Conservation (phyloP, 1,140 invertebrate genomes). For the Caenorhabditis briggsae region DNA sequence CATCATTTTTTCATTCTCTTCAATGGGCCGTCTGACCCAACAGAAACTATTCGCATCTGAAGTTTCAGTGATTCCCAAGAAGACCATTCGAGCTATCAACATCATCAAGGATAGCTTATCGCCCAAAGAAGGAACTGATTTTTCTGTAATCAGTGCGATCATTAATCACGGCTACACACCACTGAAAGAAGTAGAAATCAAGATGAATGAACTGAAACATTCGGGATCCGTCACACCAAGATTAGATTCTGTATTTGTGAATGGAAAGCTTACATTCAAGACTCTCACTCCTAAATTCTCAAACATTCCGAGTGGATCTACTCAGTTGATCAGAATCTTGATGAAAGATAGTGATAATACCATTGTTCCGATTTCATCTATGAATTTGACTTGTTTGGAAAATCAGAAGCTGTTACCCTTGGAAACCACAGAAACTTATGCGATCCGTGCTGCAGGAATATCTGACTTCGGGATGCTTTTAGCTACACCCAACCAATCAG, state of each 20-base stretch:
- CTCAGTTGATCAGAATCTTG: not conserved
- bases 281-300: constrained; percentile 13
- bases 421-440: constrained; percentile 33
- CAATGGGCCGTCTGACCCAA: constrained; percentile 35
- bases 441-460: constrained; percentile 11
- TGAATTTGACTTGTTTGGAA: constrained; percentile 24
- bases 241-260: not conserved
- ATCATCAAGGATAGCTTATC: constrained; percentile 37
- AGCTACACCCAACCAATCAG: constrained; percentile 22
- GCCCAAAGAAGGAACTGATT: not conserved
- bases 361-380: constrained; percentile 30
- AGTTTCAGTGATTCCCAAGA: constrained; percentile 34
- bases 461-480: constrained; percentile 36
- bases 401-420: constrained; percentile 31
- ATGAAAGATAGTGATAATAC: not conserved
- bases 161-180: constrained; percentile 54
- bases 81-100: constrained; percentile 24
- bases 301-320: not conserved
- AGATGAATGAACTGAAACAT: constrained; percentile 34
- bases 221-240: not conserved
- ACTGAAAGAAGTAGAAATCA: constrained; percentile 46
- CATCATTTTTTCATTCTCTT: constrained; percentile 47
- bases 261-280: not conserved
- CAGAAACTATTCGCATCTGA: constrained; percentile 34
- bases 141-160: constrained; percentile 54